Conservation (phyloP, 2,888 invertebrate genomes). For the Heliconius ismenius region DNA sequence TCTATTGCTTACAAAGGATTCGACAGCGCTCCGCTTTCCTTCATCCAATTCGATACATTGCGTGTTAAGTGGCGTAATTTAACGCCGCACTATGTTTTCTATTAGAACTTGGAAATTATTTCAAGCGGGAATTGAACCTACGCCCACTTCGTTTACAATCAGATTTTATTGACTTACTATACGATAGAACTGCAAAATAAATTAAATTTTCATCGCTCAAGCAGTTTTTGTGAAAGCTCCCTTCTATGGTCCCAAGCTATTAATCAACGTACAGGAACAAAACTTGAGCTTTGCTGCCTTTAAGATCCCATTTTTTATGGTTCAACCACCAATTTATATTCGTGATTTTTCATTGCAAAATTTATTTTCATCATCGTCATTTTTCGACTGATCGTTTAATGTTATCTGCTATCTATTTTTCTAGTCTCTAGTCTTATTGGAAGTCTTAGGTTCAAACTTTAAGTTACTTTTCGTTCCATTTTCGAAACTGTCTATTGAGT, state of each 20-base stretch:
- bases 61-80: too few relatives aligned
- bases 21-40: too few relatives aligned
- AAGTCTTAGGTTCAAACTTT: not conserved
- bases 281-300: conserved; percentile 42
- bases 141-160: not conserved
- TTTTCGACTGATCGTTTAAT: conserved; percentile 12
- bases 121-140: not conserved
- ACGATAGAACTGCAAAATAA: not conserved
- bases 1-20: not conserved
- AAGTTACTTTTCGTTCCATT: not conserved
- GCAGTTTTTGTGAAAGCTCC: conserved; percentile 33
- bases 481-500: not conserved
- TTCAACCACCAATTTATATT: conserved; percentile 44
- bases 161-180: not conserved
- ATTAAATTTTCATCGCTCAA: not conserved
- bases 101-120: too few relatives aligned
- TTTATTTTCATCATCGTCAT: conserved; percentile 27
- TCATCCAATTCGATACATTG: too few relatives aligned
- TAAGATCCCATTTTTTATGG: conserved; percentile 44
- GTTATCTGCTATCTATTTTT: not conserved
- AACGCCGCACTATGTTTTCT: too few relatives aligned
- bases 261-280: conserved; percentile 48
- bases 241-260: conserved; percentile 45
- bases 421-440: not conserved
- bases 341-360: conserved; percentile 31